Percentiles rank a stretch among this genome's conserved stretches.
Evolutionary conservation across 2,113 vertebrate species (phyloP).

Genomic region (Chloroceryle aenea): DNA sequence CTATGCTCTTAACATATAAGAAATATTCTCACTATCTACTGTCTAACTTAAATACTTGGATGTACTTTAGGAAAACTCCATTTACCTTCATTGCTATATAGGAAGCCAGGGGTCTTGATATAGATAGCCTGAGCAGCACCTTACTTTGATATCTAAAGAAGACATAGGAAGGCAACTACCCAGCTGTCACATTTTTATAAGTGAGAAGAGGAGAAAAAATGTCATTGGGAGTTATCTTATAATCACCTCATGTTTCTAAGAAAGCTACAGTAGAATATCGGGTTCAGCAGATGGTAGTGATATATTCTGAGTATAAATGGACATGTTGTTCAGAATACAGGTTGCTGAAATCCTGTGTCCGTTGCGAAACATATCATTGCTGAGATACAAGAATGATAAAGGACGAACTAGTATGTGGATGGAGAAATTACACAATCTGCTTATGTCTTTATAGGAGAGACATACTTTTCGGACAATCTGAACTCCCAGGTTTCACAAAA

Average conservation of each 20-base stretch:
- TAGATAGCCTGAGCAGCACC: not conserved
- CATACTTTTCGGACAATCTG: not conserved
- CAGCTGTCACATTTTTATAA: not conserved
- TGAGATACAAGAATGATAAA: not conserved
- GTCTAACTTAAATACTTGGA: not conserved
- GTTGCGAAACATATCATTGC: not conserved
- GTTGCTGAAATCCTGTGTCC: not conserved
- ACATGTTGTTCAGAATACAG: not conserved
- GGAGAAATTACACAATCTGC: not conserved
- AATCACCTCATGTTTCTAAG: not conserved
- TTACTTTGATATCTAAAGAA: not conserved
- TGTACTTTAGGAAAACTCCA: not conserved
- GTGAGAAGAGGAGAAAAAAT: not conserved
- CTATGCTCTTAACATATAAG: rapidly evolving
- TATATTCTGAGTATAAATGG: not conserved
- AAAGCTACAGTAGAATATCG: not conserved
- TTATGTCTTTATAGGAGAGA: not conserved
- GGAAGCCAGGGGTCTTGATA: not conserved
- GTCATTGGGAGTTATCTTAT: not conserved
- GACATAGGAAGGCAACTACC: not conserved
- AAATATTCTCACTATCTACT: not conserved
- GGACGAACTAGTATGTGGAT: not conserved
- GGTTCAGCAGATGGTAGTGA: not conserved
- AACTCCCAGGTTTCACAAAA: not conserved
- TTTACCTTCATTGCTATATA: not conserved